Conservation (phyloP, 2,888 invertebrate genomes). For the Zhuqinia jingwanae region DNA sequence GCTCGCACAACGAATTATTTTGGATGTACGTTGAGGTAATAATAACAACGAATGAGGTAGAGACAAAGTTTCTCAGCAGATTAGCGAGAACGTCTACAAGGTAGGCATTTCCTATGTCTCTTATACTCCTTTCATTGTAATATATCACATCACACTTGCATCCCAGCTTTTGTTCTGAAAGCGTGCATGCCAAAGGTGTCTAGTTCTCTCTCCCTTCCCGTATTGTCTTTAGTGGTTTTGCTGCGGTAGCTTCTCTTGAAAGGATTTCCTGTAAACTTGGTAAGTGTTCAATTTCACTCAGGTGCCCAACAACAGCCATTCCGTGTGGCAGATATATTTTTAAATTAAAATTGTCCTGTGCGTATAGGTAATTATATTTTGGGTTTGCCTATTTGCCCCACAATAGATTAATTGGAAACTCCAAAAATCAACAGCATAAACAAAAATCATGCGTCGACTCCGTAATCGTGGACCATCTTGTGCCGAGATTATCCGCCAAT, state of each 20-base stretch:
- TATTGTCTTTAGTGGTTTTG: not conserved
- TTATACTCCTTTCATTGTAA: slow-evolving; percentile 43
- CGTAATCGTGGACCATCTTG: slow-evolving; percentile 56
- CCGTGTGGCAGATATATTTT: too few species aligned
- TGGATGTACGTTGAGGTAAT: slow-evolving; percentile 6
- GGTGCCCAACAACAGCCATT: too few species aligned
- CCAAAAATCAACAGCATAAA: not conserved
- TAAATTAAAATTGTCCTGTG: too few species aligned
- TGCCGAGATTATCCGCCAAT: slow-evolving; percentile 45
- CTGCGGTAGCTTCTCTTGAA: slow-evolving; percentile 3
- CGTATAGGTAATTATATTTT: too few species aligned
- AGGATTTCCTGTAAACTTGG: slow-evolving; percentile 59
- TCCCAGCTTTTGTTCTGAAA: slow-evolving; percentile 63
- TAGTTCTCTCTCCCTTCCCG: not conserved
- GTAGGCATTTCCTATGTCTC: slow-evolving; percentile 36
- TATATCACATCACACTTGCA: slow-evolving; percentile 61
- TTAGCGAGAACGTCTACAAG: slow-evolving; percentile 23
- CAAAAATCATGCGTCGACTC: slow-evolving; percentile 56
- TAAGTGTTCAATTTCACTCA: slow-evolving; percentile 25
- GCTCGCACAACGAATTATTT: slow-evolving; percentile 51
- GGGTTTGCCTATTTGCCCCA: too few species aligned
- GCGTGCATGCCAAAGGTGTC: slow-evolving; percentile 38
- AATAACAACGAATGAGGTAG: slow-evolving; percentile 39
- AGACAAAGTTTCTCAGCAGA: slow-evolving; percentile 28
- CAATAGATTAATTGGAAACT: slow-evolving; percentile 49